Percentiles rank a stretch among this genome's conserved stretches.
These are phyloP conservation scores for Lophius piscatorius DNA, from an alignment of 2,113 vertebrate genomes.

Conservation along the genomic window DNA sequence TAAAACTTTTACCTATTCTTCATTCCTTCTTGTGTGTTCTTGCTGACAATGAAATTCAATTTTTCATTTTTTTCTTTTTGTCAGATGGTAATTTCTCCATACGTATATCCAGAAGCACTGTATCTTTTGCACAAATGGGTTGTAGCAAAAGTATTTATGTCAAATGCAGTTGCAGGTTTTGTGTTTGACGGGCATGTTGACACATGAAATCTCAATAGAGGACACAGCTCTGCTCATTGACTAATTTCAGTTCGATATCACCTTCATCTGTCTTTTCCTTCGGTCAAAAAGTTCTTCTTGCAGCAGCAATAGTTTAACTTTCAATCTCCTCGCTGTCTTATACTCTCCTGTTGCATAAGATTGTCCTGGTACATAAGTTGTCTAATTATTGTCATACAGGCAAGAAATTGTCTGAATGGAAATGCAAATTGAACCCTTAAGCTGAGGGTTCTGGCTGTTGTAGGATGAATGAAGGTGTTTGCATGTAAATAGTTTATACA, in stretches of 20 bases:
- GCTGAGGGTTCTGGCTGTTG: constrained; percentile 9
- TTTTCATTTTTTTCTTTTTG: too few species aligned
- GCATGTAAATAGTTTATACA: constrained; percentile 49
- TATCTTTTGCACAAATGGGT: constrained; percentile 7
- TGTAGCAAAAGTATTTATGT: constrained; percentile 16
- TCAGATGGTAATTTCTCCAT: too few species aligned
- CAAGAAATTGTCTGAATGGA: constrained; percentile 47
- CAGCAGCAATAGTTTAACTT: constrained; percentile 39
- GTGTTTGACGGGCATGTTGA: constrained; percentile 37
- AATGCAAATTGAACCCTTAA: too few species aligned
- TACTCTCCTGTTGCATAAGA: constrained; percentile 57
- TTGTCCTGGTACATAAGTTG: constrained; percentile 11
- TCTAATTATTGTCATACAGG: constrained; percentile 54
- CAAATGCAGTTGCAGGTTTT: constrained; percentile 14
- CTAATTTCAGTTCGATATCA: constrained; percentile 55
- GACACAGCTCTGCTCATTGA: constrained; percentile 41
- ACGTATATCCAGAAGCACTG: not conserved
- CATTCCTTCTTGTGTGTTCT: too few species aligned
- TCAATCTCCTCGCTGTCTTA: constrained; percentile 51
- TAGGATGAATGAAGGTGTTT: constrained; percentile 47
- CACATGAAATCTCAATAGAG: constrained; percentile 35
- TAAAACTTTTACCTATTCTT: too few species aligned
- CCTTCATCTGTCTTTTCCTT: constrained; percentile 56
- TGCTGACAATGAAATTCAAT: too few species aligned
- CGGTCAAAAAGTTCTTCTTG: constrained; percentile 53